Percentiles rank a stretch among this genome's conserved stretches.
These are phyloP conservation scores for Argyra leucocephala DNA, from an alignment of 2,888 invertebrate genomes.

Conservation along the genomic window DNA sequence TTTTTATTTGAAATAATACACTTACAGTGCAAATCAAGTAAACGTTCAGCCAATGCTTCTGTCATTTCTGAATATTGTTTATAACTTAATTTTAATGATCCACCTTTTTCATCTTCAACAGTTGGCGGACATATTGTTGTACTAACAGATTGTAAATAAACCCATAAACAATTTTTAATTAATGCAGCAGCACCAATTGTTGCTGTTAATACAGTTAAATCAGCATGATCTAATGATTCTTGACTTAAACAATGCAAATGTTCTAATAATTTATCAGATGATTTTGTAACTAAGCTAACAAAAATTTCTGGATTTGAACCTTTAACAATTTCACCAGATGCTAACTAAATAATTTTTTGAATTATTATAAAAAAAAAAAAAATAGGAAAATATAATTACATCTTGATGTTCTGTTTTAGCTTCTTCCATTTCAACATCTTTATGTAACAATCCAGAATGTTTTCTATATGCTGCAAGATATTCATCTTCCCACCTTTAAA, in stretches of 20 bases:
- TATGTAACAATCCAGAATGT: constrained; percentile 48
- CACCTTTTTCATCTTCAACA: constrained; percentile 40
- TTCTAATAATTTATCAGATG: constrained; percentile 60
- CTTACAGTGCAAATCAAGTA: constrained; percentile 65
- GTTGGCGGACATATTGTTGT: constrained; percentile 39
- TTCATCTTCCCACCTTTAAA: constrained; percentile 61
- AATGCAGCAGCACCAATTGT: constrained; percentile 73
- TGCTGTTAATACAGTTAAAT: constrained; percentile 67
- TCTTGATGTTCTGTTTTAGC: constrained; percentile 35
- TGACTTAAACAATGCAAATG: constrained; percentile 71
- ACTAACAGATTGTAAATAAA: constrained; percentile 54
- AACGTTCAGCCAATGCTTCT: constrained; percentile 72
- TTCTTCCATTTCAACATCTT: constrained; percentile 37
- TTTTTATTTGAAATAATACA: too few relatives aligned
- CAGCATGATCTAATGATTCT: constrained; percentile 76
- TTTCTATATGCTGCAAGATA: constrained; percentile 65
- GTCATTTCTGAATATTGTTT: constrained; percentile 74
- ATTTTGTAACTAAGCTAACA: constrained; percentile 58
- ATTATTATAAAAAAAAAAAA: constrained; percentile 26
- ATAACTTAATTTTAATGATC: constrained; percentile 47
- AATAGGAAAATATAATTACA: constrained; percentile 28
- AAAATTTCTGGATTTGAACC: constrained; percentile 70
- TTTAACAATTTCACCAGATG: constrained; percentile 54
- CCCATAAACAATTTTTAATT: constrained; percentile 67
- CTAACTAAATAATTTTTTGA: constrained; percentile 33